phyloP scores from a whole-genome alignment of 2,797 vertebrate species.

The Alfaro cultratus region DNA sequence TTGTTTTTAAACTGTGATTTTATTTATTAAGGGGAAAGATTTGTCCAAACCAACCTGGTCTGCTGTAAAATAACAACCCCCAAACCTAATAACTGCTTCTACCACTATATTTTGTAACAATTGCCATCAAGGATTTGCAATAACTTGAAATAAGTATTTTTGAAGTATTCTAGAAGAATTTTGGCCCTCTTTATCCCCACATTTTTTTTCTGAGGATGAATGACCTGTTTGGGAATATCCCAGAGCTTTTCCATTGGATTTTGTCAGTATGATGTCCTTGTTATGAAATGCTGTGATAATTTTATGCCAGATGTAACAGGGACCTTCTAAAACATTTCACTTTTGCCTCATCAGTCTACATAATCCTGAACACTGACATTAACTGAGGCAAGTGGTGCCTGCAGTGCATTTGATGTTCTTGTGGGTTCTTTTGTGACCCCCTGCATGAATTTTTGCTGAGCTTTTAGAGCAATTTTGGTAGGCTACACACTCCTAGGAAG shows the following conservation, averaged over 20 bases:
- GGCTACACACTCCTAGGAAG: not conserved
- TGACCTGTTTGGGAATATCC: not conserved
- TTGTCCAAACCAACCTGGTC: not conserved
- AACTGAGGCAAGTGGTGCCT: not conserved
- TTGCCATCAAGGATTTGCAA: not conserved
- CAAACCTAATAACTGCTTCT: not conserved
- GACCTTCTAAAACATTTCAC: not conserved
- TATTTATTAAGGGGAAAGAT: not conserved
- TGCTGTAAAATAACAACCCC: not conserved
- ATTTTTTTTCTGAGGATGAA: not conserved
- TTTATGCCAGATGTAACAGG: not conserved
- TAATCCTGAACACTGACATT: not conserved
- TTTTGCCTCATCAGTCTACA: not conserved
- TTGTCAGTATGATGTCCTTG: not conserved
- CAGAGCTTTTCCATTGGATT: not conserved
- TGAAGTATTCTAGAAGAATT: not conserved
- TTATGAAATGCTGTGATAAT: not conserved
- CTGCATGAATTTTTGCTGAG: not conserved
- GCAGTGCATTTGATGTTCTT: not conserved
- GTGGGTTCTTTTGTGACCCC: not conserved
- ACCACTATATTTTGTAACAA: not conserved
- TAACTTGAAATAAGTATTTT: not conserved
- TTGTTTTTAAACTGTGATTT: not conserved
- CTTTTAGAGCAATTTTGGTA: not conserved
- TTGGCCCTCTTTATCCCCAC: not conserved